Conservation (phyloP, 2,797 vertebrate species). For the Semotilus atromaculatus region DNA sequence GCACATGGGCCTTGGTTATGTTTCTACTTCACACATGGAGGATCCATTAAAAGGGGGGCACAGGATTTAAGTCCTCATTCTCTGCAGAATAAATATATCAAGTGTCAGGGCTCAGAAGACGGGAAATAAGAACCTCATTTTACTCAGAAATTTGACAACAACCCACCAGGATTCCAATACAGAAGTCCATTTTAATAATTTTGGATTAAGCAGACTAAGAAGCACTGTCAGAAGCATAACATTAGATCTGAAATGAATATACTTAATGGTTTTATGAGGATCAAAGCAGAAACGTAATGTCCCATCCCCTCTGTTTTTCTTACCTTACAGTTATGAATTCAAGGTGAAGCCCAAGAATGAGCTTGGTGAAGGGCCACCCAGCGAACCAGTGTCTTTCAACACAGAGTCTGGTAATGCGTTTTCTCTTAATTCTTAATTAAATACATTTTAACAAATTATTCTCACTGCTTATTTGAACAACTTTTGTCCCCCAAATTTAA, state of each 20-base stretch:
- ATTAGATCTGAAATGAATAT: conserved; percentile 14
- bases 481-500: not conserved
- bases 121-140: conserved; percentile 42
- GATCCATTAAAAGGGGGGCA: conserved; percentile 57
- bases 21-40: conserved; percentile 56
- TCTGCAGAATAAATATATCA: conserved; percentile 56
- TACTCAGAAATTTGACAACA: conserved; percentile 34
- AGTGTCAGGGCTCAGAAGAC: conserved; percentile 49
- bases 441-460: not conserved
- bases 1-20: conserved; percentile 48
- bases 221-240: conserved; percentile 22
- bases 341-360: conserved; percentile 91
- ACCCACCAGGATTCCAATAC: conserved; percentile 26
- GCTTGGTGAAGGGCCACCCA: conserved; percentile 86
- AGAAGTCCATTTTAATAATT: conserved; percentile 44
- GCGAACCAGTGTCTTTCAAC: conserved; percentile 85
- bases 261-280: conserved; percentile 27
- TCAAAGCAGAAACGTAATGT: conserved; percentile 1
- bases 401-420: conserved; percentile 88
- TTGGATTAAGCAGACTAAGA: conserved; percentile 19
- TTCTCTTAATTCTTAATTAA: not conserved
- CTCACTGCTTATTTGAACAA: not conserved
- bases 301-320: conserved; percentile 41
- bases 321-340: conserved; percentile 87
- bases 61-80: conserved; percentile 34